Base-by-base conservation (phyloP, 1,140 invertebrate species). In the Formica selysi region DNA sequence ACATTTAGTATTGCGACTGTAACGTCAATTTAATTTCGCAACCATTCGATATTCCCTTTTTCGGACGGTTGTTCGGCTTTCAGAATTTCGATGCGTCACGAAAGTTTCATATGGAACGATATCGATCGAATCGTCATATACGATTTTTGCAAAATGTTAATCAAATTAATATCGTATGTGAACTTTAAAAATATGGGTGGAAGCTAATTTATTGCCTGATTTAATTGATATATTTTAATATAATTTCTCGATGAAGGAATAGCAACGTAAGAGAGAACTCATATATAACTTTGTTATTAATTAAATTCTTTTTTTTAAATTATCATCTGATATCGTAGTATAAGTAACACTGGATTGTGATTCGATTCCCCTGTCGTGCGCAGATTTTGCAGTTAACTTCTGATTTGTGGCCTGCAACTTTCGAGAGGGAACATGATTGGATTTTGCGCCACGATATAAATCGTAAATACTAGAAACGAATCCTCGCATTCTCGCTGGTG, bases 341-440 rank as follows among this genome's bases (percentile, higher is more conserved):
- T 4, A 74, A 48, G 11, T 62, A 61, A 62, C 19, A 44, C 5
- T 22, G 16, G 38, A 83, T 83, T 74, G 67, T 83, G 73, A 83
- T 83, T 74, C 68, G 68, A 74, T 80, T 70, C 0, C 38, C 41
- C 61, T 83, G 68, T 83, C 79, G 26, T 36, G 51, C 79, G 38
- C 79, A 71, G 68, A 71, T 71, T 71, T 71, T 16, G 68, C 68
- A 73, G 67, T 83, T 83, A 83, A 83, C 79, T 81, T 73, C 79
- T 83, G 79, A 83, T 83, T 83, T 83, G 79, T 83, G 68, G 79
- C 57, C 79, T 74, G 44, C 79, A 74, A 83, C 68, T 83, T 83
- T 74, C 79, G 79, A 38, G 38, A 38, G 38, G 54, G 13, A 61
- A 61, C 38, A 83, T 83, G 79, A 83, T 83, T 83, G 79, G 67